Evolutionary conservation across 2,113 vertebrate genomes (phyloP), one percentile per base, ranked within the genome.

Genomic region (Apteryx mantelli): DNA sequence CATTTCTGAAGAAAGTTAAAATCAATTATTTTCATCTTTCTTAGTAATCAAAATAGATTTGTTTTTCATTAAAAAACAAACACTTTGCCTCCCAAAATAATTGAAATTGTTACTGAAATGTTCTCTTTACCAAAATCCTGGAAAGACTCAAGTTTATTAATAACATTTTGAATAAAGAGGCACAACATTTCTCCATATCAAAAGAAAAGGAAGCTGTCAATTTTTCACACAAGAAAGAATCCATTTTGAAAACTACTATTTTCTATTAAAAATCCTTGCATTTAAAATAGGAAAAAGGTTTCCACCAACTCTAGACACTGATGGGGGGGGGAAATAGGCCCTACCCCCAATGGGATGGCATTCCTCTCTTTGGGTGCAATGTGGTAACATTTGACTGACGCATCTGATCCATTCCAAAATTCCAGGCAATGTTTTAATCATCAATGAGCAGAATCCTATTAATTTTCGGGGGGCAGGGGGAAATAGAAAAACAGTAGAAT

Each of bases 261-360:
- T 91, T 88, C 80, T 71, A 75, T 81, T 92, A 79, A 38, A 93
- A 86, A 32, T 56, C 55, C 13, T 75, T 77, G 19, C 32, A 65
- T 87, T 92, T 82, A 70, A 78, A 81, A 94, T 44, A 4, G 1
- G 4, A 55, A 25, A 55, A 80, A 42, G 11, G 52, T 82, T 94
- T 93, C 65, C 7, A 86, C 4, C 88, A 93, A 84, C 21, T 96
- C 50, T 78, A 91, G 30, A 91, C 15, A 91, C 32, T 46, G 65
- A 95, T 52, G 64, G 61, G 68, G 58, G 63, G 76, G 95, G 96
- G 96, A 63, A 53, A 50, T 16, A 91, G 83, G 88, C 65, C 96
- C 96, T 97, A 97, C 97, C 95, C 95, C 88, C 95, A 95, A 91
- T 25, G 95, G 95, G 95, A 95, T 93, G 97, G 96, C 94, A 96